A percentile compares a stretch with the other conserved stretches of the same genome.
phyloP scores from a whole-genome alignment of 2,113 vertebrate species.

The Scophthalmus maximus region DNA sequence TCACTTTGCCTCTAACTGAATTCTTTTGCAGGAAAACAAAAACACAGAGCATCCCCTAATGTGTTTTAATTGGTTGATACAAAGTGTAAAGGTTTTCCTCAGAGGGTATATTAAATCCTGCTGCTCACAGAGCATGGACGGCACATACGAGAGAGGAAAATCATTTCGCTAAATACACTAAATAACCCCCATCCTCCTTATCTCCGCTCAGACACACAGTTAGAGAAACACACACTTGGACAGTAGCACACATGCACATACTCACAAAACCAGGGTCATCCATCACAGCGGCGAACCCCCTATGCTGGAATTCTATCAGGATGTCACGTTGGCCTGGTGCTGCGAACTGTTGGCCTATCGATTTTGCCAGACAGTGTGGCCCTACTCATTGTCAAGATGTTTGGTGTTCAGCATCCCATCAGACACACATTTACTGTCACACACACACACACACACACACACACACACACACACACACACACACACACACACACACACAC shows the following conservation, averaged over 20 bases:
- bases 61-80: constrained; percentile 11
- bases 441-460: constrained; percentile 9
- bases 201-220: constrained; percentile 54
- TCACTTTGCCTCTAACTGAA: constrained; percentile 14
- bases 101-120: not conserved
- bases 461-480: not conserved
- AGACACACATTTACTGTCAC: constrained; percentile 50
- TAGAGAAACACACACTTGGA: constrained; percentile 16
- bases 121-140: not conserved
- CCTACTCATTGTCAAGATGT: constrained; percentile 57
- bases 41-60: not conserved
- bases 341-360: constrained; percentile 72
- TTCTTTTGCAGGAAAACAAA: constrained; percentile 7
- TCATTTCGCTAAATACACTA: constrained; percentile 38
- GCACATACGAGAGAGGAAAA: constrained; percentile 5
- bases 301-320: constrained; percentile 64
- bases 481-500: not conserved
- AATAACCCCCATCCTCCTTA: constrained; percentile 38
- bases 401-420: constrained; percentile 57
- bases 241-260: constrained; percentile 15
- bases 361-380: constrained; percentile 63
- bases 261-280: constrained; percentile 51
- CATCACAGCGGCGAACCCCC: constrained; percentile 63
- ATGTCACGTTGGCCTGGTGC: constrained; percentile 65
- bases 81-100: constrained; percentile 13